Conservation (phyloP, 2,113 vertebrate species). For the Cephalophus harveyi region DNA sequence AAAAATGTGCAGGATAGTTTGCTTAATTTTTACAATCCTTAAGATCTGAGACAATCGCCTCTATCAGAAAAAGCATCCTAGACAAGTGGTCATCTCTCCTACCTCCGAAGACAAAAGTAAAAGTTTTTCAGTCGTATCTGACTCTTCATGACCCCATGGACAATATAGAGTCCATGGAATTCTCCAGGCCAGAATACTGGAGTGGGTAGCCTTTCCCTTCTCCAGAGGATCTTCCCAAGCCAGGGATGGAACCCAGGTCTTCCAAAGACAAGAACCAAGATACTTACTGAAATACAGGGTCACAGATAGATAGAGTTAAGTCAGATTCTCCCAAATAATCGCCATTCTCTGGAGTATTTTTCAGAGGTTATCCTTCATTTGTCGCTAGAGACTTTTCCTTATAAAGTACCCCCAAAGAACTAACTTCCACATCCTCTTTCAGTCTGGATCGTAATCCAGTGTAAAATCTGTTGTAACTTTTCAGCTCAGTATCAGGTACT, state of each 20-base stretch:
- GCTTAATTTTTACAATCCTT: not conserved
- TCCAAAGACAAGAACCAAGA: not conserved
- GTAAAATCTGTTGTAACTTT: not conserved
- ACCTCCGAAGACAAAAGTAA: not conserved
- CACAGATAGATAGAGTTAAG: not conserved
- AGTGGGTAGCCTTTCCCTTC: not conserved
- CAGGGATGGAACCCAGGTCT: not conserved
- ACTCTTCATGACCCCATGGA: not conserved
- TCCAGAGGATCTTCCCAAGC: not conserved
- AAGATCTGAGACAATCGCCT: not conserved
- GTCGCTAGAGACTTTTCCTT: not conserved
- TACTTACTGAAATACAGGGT: not conserved
- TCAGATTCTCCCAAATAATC: not conserved
- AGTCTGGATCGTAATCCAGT: not conserved
- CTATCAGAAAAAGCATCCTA: not conserved
- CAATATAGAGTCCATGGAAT: not conserved
- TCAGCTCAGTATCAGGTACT: not conserved
- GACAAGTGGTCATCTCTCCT: not conserved
- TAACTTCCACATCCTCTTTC: not conserved
- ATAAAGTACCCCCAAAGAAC: not conserved
- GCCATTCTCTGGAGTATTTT: not conserved
- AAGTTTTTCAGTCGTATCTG: not conserved
- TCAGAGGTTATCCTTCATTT: not conserved
- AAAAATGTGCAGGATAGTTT: not conserved
- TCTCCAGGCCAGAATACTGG: not conserved